Conservation (phyloP, 2,113 vertebrate species). For the Ophthalmotilapia sp. region DNA sequence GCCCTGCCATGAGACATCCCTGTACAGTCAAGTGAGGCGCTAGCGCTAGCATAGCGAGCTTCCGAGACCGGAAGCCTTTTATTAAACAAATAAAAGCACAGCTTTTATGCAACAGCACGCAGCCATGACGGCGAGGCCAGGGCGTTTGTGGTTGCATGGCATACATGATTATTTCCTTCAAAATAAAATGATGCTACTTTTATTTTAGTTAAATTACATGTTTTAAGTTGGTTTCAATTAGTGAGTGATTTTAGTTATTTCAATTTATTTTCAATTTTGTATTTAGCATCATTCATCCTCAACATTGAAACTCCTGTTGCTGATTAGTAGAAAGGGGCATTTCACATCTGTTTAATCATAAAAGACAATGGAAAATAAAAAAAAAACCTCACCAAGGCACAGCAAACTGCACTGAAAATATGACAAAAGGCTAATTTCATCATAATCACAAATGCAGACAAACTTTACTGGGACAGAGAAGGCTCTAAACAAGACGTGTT, state of each 20-base stretch:
- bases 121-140: background rate
- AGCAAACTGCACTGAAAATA: background rate
- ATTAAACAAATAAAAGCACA: constrained; percentile 41
- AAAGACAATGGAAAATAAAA: background rate
- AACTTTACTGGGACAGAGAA: background rate
- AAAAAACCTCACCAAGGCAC: background rate
- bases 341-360: background rate
- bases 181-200: rapidly evolving
- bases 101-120: background rate
- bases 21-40: constrained; percentile 16
- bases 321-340: background rate
- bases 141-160: rapidly evolving
- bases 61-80: background rate
- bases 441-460: background rate
- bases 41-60: background rate
- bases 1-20: constrained; percentile 65
- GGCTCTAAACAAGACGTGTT: background rate
- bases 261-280: background rate
- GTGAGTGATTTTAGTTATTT: background rate
- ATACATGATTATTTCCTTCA: background rate
- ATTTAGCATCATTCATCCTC: background rate
- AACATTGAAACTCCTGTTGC: background rate
- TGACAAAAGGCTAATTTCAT: background rate
- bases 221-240: background rate
- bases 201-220: background rate